phyloP scores from a whole-genome alignment of 2,797 vertebrate genomes.

The Masticophis lateralis region DNA sequence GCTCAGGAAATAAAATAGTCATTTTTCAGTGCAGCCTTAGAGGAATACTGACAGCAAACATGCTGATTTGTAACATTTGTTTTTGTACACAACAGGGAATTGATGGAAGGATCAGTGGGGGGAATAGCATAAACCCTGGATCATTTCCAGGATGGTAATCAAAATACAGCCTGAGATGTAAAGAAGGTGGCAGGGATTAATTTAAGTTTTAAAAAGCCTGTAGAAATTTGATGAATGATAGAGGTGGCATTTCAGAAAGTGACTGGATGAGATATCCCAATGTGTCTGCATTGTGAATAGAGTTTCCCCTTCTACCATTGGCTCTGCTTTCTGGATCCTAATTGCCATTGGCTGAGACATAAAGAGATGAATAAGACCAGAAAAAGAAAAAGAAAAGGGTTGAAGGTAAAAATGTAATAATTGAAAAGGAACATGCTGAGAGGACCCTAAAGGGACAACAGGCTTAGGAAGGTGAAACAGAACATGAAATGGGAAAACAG shows the following conservation, averaged over 20 bases:
- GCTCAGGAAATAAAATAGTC: conserved; percentile 44
- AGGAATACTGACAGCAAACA: conserved; percentile 43
- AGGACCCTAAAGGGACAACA: background rate
- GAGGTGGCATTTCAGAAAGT: background rate
- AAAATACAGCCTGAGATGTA: background rate
- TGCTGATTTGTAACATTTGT: conserved; percentile 41
- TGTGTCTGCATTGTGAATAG: background rate
- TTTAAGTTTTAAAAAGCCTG: background rate
- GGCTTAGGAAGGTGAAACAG: background rate
- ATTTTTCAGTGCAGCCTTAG: conserved; percentile 36
- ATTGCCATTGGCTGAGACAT: background rate
- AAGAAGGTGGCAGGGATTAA: background rate
- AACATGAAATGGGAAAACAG: background rate
- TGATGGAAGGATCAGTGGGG: background rate
- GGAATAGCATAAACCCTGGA: background rate
- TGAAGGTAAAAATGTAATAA: background rate
- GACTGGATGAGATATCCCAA: background rate
- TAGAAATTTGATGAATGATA: background rate
- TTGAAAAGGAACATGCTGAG: background rate
- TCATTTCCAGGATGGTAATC: conserved; percentile 25
- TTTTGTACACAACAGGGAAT: conserved; percentile 1
- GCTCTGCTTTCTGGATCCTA: background rate
- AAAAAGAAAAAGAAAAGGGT: background rate
- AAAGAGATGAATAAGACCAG: background rate
- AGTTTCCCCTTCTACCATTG: too few species aligned